Conservation (phyloP, 2,797 vertebrate species). For the Artibeus jamaicensis region DNA sequence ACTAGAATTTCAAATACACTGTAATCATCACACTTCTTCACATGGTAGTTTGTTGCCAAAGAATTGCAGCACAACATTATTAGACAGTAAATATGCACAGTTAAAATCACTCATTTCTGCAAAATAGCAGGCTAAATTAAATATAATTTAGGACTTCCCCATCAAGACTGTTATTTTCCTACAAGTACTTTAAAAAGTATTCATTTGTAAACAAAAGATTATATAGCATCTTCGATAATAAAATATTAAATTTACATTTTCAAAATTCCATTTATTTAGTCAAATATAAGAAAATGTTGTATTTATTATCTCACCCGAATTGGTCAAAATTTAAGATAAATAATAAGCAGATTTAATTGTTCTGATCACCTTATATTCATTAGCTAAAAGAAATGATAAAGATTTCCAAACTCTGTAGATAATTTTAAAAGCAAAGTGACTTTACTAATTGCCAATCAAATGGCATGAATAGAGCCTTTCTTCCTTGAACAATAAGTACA, state of each 20-base stretch:
- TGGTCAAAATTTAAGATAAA: slow-evolving; percentile 1
- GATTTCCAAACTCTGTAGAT: background rate
- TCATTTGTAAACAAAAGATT: slow-evolving; percentile 5
- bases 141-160: background rate
- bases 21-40: background rate
- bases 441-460: background rate
- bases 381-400: slow-evolving; percentile 43
- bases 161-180: background rate
- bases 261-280: slow-evolving; percentile 42
- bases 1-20: background rate
- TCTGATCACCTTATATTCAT: slow-evolving; percentile 22
- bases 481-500: background rate
- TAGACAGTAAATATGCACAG: background rate
- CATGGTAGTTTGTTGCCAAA: background rate
- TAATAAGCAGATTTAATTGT: slow-evolving; percentile 58
- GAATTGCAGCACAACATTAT: background rate
- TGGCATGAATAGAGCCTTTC: background rate
- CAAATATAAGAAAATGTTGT: background rate
- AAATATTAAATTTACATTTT: slow-evolving; percentile 41
- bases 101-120: slow-evolving; percentile 27
- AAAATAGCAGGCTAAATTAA: background rate
- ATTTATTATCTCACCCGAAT: background rate
- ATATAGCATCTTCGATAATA: background rate
- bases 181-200: background rate
- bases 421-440: background rate